Percentiles rank a stretch among this genome's conserved stretches.
Evolutionary conservation across 35 echinoderm and acorn worm species (phyloP).

Genomic region (Chiridota heheva): DNA sequence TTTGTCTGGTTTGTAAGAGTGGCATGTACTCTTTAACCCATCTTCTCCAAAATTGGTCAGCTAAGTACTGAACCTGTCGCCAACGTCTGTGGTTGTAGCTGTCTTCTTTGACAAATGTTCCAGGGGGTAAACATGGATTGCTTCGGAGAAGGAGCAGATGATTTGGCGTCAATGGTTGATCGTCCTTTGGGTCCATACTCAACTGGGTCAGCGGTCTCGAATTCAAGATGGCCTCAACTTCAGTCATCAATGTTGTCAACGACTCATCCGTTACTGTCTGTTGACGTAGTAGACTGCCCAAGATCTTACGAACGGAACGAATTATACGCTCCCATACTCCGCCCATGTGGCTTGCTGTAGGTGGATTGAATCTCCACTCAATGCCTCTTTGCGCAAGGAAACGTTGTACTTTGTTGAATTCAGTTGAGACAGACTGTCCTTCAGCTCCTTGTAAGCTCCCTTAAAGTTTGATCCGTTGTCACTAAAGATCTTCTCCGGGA

Average conservation of each 20-base stretch:
- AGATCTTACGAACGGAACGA: slow-evolving; percentile 43
- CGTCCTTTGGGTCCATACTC: slow-evolving; percentile 43
- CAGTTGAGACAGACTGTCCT: slow-evolving; percentile 4
- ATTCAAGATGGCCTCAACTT: slow-evolving; percentile 61
- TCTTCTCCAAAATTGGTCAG: slow-evolving; percentile 55
- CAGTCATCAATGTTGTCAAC: slow-evolving; percentile 44
- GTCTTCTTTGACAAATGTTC: slow-evolving; percentile 40
- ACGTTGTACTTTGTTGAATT: slow-evolving; percentile 5
- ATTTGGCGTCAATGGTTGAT: slow-evolving; percentile 59
- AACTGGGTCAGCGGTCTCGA: slow-evolving; percentile 44
- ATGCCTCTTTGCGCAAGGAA: not conserved
- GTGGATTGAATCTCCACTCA: slow-evolving; percentile 58
- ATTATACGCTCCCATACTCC: slow-evolving; percentile 57
- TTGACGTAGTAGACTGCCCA: slow-evolving; percentile 38
- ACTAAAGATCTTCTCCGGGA: slow-evolving; percentile 34
- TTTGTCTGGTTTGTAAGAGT: slow-evolving; percentile 54
- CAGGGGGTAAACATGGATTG: slow-evolving; percentile 30
- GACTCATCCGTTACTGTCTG: slow-evolving; percentile 43
- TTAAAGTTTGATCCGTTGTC: slow-evolving; percentile 68
- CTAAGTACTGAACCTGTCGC: slow-evolving; percentile 57
- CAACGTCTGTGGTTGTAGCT: slow-evolving; percentile 7
- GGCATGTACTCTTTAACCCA: slow-evolving; percentile 72
- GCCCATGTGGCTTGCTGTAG: slow-evolving; percentile 61
- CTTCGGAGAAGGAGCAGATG: slow-evolving; percentile 46
- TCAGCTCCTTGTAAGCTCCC: slow-evolving; percentile 30